Evolutionary conservation across 2,888 invertebrate genomes (phyloP).

Genomic region (Myathropa florea): DNA sequence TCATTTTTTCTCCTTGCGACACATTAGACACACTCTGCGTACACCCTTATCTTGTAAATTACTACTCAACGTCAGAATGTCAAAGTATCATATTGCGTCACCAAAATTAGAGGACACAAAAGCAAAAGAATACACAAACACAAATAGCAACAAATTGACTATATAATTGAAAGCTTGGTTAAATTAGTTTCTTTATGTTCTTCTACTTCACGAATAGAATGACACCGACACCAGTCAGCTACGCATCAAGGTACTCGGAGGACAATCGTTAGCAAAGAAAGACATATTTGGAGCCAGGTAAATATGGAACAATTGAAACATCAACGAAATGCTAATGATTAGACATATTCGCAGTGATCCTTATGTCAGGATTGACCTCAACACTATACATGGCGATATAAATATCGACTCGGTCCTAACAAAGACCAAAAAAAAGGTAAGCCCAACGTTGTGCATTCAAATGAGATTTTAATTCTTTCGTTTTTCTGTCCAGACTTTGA

Average conservation of each 20-base stretch:
- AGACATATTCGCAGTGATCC: conserved; percentile 89
- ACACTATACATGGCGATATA: conserved; percentile 91
- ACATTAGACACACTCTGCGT: not conserved
- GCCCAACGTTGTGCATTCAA: not conserved
- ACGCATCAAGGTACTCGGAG: conserved; percentile 92
- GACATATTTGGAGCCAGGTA: conserved; percentile 99
- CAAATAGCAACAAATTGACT: not conserved
- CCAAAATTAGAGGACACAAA: not conserved
- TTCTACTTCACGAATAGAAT: conserved; percentile 84
- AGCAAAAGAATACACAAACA: not conserved
- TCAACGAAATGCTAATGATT: not conserved
- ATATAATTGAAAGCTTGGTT: conserved; percentile 33
- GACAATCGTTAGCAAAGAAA: conserved; percentile 96
- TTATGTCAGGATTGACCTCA: conserved; percentile 95
- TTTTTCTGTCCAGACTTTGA: conserved; percentile 87
- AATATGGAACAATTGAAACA: conserved; percentile 21
- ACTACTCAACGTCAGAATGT: conserved; percentile 29
- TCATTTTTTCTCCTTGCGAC: conserved; percentile 22
- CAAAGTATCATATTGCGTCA: not conserved
- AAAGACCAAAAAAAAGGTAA: conserved; percentile 97
- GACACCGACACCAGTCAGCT: conserved; percentile 89
- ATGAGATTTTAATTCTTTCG: not conserved
- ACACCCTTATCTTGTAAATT: conserved; percentile 29
- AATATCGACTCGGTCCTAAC: conserved; percentile 96
- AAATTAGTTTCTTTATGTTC: conserved; percentile 1